phyloP scores from a whole-genome alignment of 2,113 vertebrate genomes.

The Gasterosteus nipponicus region DNA sequence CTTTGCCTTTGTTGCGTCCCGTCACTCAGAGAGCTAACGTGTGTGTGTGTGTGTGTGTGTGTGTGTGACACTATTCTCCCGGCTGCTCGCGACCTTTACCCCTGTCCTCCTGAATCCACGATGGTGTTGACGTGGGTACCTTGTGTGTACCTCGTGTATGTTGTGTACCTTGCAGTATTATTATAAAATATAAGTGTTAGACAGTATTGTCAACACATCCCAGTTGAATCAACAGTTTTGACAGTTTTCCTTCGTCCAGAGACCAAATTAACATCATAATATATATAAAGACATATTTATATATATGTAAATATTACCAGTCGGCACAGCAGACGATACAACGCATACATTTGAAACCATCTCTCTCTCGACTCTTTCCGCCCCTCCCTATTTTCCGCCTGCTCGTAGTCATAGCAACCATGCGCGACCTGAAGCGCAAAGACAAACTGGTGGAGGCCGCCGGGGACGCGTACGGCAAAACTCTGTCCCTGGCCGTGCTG shows the following conservation, averaged over 20 bases:
- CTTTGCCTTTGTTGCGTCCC: not conserved
- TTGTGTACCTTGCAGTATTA: not conserved
- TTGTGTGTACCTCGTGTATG: no score
- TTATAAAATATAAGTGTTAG: not conserved
- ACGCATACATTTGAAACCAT: not conserved
- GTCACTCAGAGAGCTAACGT: not conserved
- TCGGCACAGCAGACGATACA: not conserved
- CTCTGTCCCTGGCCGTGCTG: conserved; percentile 83
- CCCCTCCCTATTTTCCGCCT: not conserved
- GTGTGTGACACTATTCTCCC: not conserved
- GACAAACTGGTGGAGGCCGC: conserved; percentile 85
- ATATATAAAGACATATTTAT: not conserved
- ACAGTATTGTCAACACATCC: not conserved
- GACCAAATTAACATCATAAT: not conserved
- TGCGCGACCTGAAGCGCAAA: conserved; percentile 87
- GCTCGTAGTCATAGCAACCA: conserved; percentile 88
- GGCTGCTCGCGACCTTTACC: not conserved
- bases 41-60: conserved; percentile 6
- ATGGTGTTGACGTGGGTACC: not conserved
- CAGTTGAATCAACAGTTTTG: not conserved
- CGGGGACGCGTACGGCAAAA: conserved; percentile 80
- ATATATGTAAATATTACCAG: not conserved
- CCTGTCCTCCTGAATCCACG: not conserved
- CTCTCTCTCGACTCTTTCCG: not conserved
- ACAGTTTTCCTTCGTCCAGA: not conserved